These are phyloP conservation scores for Pantala flavescens DNA, from an alignment of 1,140 invertebrate species.

Conservation along the genomic window DNA sequence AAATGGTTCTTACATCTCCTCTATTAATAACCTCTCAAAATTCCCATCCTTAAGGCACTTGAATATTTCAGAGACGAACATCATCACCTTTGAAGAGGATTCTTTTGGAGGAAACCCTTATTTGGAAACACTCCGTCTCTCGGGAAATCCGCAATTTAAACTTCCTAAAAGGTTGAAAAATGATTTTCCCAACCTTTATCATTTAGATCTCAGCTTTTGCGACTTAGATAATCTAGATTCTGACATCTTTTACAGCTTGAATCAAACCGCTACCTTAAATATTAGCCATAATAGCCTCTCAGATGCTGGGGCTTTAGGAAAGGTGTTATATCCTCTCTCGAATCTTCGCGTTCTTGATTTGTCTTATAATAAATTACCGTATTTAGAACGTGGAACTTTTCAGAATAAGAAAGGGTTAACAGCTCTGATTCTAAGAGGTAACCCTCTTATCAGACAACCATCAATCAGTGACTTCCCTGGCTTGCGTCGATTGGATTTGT, in stretches of 20 bases:
- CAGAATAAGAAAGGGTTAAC: not conserved
- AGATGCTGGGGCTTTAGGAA: conserved; percentile 21
- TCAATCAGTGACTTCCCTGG: conserved; percentile 36
- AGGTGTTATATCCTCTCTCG: conserved; percentile 28
- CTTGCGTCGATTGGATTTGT: not conserved
- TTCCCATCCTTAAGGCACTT: conserved; percentile 47
- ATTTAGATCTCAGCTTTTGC: conserved; percentile 56
- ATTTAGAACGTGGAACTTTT: not conserved
- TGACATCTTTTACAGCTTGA: conserved; percentile 53
- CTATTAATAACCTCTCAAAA: conserved; percentile 23
- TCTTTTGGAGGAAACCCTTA: conserved; percentile 50
- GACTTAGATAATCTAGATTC: conserved; percentile 47
- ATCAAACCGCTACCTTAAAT: conserved; percentile 48
- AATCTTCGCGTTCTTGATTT: conserved; percentile 45
- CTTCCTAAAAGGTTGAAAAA: conserved; percentile 37
- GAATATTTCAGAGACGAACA: conserved; percentile 50
- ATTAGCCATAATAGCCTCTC: conserved; percentile 44
- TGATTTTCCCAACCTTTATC: conserved; percentile 40
- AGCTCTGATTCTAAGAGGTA: not conserved
- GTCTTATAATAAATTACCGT: conserved; percentile 26
- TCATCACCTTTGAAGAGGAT: conserved; percentile 47
- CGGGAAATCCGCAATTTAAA: conserved; percentile 49
- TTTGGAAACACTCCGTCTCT: conserved; percentile 53
- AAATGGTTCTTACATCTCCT: not conserved
- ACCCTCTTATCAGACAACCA: conserved; percentile 30